Evolutionary conservation across 2,797 vertebrate genomes (phyloP).

Genomic region (Pangasius macronema): DNA sequence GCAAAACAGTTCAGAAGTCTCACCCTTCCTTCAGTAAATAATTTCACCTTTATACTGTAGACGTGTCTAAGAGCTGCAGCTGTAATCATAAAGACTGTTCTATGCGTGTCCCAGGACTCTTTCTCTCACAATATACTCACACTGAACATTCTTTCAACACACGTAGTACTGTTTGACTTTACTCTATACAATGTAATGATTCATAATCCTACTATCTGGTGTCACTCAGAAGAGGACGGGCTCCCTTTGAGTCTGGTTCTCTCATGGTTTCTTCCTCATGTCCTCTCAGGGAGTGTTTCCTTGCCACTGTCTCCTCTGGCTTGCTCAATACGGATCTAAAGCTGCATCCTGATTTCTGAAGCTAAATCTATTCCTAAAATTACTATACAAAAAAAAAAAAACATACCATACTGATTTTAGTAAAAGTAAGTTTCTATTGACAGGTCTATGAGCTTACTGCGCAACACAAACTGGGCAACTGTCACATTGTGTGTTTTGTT

Average conservation of each 20-base stretch:
- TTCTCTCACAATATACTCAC: neutral
- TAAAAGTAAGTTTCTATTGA: neutral
- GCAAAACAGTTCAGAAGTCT: too few species aligned
- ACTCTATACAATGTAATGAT: neutral
- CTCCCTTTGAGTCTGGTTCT: neutral
- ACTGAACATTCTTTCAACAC: neutral
- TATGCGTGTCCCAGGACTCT: neutral
- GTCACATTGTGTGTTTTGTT: neutral
- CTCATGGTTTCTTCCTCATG: neutral
- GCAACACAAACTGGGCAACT: neutral
- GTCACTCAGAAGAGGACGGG: neutral
- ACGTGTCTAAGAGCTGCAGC: neutral
- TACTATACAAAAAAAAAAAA: neutral
- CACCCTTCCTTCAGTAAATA: neutral
- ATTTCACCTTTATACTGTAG: neutral
- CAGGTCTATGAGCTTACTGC: neutral
- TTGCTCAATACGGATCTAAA: neutral
- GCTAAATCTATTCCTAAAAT: neutral
- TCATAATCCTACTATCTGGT: neutral
- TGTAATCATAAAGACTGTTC: neutral
- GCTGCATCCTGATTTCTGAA: neutral
- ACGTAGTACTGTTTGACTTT: neutral
- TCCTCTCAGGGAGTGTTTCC: neutral
- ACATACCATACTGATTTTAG: neutral
- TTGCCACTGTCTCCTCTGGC: neutral